Evolutionary conservation across 2,888 invertebrate species (phyloP).

Genomic region (Drosophila greeni): DNA sequence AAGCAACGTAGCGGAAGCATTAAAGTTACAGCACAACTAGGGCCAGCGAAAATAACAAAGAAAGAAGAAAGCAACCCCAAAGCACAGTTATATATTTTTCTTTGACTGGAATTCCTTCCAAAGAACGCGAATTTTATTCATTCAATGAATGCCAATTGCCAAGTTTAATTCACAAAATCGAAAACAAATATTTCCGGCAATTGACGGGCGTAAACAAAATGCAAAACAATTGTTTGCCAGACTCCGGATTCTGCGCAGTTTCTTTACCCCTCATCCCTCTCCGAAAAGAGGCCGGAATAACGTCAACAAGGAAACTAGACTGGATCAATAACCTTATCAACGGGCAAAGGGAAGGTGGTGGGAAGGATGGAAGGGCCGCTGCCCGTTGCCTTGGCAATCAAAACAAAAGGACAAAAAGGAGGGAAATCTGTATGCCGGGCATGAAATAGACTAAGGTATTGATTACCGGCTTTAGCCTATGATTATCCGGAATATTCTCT

Average conservation of each 20-base stretch:
- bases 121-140: constrained; percentile 16
- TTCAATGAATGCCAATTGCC: constrained; percentile 17
- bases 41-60: background rate
- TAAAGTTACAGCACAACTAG: background rate
- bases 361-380: constrained; percentile 8
- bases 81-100: background rate
- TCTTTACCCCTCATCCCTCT: constrained; percentile 3
- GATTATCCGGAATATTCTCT: constrained; percentile 76
- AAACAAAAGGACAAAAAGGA: constrained; percentile 21
- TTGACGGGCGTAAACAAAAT: constrained; percentile 18
- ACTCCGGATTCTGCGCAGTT: constrained; percentile 66
- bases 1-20: background rate
- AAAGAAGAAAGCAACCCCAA: constrained; percentile 4
- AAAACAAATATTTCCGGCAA: constrained; percentile 36
- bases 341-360: background rate
- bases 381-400: constrained; percentile 39
- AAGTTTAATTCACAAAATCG: constrained; percentile 42
- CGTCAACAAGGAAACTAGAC: constrained; percentile 58
- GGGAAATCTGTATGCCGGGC: constrained; percentile 68
- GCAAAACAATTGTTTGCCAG: constrained; percentile 51
- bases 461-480: constrained; percentile 66
- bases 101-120: too few relatives aligned
- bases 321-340: constrained; percentile 48
- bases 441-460: constrained; percentile 76
- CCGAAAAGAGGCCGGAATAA: constrained; percentile 38